Percentiles rank a stretch among this genome's conserved stretches.
These are phyloP conservation scores for Plumapathes pennacea DNA, from an alignment of 92 coral and sea anemone genomes.

Conservation along the genomic window DNA sequence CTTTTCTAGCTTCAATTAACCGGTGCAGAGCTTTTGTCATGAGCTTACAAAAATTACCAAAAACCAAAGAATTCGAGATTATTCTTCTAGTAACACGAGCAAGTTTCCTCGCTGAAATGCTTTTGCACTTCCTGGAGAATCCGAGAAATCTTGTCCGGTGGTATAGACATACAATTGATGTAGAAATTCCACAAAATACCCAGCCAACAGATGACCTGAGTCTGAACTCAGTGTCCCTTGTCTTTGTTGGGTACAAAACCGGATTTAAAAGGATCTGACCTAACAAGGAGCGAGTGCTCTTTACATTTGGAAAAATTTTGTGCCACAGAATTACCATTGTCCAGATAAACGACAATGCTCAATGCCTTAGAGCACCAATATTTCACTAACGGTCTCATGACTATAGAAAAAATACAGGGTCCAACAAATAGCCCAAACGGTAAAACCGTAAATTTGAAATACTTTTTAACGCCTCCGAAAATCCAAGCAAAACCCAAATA, in stretches of 20 bases:
- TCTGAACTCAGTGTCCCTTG: conserved; percentile 29
- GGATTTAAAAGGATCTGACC: conserved; percentile 9
- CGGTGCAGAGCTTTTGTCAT: conserved; percentile 31
- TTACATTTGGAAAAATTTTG: conserved; percentile 4
- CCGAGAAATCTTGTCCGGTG: conserved; percentile 1
- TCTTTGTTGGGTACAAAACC: conserved; percentile 9
- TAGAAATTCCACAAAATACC: conserved; percentile 24
- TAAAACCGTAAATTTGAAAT: conserved; percentile 18
- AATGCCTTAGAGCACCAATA: conserved; percentile 31
- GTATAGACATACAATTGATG: not conserved
- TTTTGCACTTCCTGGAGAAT: conserved; percentile 6
- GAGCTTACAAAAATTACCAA: conserved; percentile 17
- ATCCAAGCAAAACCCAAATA: conserved; percentile 11
- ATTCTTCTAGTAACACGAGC: too few species aligned
- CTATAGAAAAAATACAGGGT: conserved; percentile 42
- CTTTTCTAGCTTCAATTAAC: not conserved
- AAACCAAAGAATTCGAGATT: too few species aligned
- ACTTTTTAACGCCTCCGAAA: conserved; percentile 6
- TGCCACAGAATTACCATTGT: conserved; percentile 10
- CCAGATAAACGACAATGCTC: conserved; percentile 35
- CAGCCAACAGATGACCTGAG: conserved; percentile 26
- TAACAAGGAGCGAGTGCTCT: conserved; percentile 1
- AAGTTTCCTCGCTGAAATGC: conserved; percentile 7
- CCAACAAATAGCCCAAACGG: conserved; percentile 42
- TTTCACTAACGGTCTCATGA: conserved; percentile 34